phyloP scores from a whole-genome alignment of 2,888 invertebrate genomes.

The Poecilobothrus nobilitatus region DNA sequence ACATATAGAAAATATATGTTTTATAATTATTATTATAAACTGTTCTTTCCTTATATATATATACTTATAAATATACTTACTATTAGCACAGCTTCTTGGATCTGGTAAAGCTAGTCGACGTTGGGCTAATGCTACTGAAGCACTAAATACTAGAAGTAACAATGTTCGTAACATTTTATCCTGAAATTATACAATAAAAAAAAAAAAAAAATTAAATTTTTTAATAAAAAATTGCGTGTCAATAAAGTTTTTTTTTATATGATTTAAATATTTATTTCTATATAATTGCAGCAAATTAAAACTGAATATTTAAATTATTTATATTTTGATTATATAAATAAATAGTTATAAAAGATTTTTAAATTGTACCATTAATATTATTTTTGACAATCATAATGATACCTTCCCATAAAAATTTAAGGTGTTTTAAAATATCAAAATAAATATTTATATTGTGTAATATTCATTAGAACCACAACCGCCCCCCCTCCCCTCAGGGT shows the following conservation, averaged over 20 bases:
- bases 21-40: background rate
- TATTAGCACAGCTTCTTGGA: constrained; percentile 79
- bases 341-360: no score
- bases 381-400: background rate
- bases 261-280: background rate
- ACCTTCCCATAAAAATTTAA: no score
- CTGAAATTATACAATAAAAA: constrained; percentile 15
- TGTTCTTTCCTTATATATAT: no score
- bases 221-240: constrained; percentile 2
- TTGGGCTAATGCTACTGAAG: constrained; percentile 63
- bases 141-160: constrained; percentile 58
- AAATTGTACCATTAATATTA: no score
- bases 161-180: constrained; percentile 36
- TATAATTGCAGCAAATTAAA: background rate
- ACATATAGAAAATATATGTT: background rate
- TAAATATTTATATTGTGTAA: no score
- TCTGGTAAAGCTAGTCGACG: constrained; percentile 79
- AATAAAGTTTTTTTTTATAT: background rate
- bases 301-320: no score
- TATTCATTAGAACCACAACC: no score
- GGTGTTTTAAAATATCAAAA: no score
- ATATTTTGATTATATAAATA: no score
- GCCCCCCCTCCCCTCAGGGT: no score
- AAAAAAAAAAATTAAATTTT: constrained; percentile 1
- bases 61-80: constrained; percentile 50